Evolutionary conservation across 2,797 vertebrate species (phyloP).

Genomic region (Melanogrammus aeglefinus): DNA sequence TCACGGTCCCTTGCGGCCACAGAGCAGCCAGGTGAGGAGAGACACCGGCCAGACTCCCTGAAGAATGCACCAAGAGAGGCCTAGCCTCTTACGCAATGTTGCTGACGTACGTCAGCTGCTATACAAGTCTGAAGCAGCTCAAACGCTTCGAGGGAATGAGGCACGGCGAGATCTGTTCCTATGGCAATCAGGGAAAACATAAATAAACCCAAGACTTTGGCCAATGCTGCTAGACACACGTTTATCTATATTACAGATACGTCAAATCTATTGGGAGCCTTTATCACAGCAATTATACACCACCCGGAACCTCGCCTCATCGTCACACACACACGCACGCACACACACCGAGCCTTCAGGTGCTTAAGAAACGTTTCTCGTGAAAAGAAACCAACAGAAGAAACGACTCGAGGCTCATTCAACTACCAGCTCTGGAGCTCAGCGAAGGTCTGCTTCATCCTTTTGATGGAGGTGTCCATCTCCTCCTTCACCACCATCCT

Average conservation of each 20-base stretch:
- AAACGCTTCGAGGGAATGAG: background rate
- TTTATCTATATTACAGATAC: background rate
- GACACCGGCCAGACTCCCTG: no score
- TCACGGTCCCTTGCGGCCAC: no score
- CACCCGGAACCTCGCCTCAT: background rate
- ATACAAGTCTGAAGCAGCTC: background rate
- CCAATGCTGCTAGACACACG: background rate
- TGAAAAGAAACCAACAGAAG: conserved; percentile 27
- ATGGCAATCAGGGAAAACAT: background rate
- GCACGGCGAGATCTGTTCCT: background rate
- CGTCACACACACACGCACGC: background rate
- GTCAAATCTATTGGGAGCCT: background rate
- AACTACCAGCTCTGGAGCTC: conserved; percentile 89
- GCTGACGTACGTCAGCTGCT: background rate
- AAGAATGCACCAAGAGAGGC: no score
- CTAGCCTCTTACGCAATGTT: background rate
- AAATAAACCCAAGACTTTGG: background rate
- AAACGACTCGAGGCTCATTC: no score
- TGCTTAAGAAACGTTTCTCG: background rate
- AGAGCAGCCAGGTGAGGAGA: no score
- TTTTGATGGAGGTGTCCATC: conserved; percentile 93
- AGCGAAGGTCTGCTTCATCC: conserved; percentile 91
- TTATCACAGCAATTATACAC: background rate
- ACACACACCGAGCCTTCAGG: background rate
- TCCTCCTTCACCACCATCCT: conserved; percentile 92